These are phyloP conservation scores for Amblyopsis hoosieri DNA, from an alignment of 2,797 vertebrate genomes.

Conservation along the genomic window DNA sequence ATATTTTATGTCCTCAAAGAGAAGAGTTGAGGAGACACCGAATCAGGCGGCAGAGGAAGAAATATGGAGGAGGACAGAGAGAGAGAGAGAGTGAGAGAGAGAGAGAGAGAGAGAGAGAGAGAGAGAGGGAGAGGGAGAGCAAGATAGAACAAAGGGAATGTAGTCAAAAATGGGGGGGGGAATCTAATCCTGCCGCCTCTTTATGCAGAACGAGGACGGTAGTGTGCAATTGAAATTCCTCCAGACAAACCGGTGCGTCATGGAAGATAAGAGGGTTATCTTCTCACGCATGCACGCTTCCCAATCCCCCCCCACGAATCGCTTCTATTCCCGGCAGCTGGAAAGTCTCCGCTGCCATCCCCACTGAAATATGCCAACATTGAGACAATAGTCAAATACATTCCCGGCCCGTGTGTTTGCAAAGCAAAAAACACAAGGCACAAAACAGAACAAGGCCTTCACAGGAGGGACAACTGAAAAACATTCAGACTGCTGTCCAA, in stretches of 20 bases:
- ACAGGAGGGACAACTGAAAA: constrained; percentile 26
- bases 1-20: constrained; percentile 72
- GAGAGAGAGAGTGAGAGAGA: constrained; percentile 24
- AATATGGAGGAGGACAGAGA: constrained; percentile 14
- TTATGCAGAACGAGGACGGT: constrained; percentile 50
- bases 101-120: constrained; percentile 11
- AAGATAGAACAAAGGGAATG: constrained; percentile 44
- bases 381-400: constrained; percentile 11
- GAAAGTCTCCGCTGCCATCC: constrained; percentile 15
- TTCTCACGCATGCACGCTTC: constrained; percentile 21
- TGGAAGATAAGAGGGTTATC: constrained; percentile 57
- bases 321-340: constrained; percentile 15
- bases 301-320: constrained; percentile 31
- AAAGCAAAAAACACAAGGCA: constrained; percentile 5
- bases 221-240: constrained; percentile 54
- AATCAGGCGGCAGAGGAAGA: not conserved
- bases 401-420: constrained; percentile 1
- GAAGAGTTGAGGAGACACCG: not conserved
- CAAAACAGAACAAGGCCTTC: constrained; percentile 3
- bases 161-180: constrained; percentile 48
- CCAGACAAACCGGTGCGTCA: constrained; percentile 54
- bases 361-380: not conserved
- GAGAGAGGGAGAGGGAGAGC: constrained; percentile 22
- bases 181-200: constrained; percentile 45
- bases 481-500: no score